Evolutionary conservation across 2,113 vertebrate species (phyloP).

Genomic region (Phalacrocorax carbo): DNA sequence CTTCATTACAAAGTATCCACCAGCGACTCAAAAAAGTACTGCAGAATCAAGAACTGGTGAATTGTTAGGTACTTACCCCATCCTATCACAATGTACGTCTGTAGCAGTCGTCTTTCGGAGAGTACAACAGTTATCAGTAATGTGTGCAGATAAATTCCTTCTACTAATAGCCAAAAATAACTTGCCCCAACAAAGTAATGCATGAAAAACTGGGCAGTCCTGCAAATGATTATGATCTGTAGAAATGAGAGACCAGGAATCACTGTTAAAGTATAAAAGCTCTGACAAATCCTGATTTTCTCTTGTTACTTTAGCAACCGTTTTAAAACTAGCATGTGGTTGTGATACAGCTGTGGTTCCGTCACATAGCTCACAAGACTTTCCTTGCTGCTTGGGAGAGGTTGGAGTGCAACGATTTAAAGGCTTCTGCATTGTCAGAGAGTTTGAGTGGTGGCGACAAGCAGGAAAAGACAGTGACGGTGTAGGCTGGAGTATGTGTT

Average conservation of each 20-base stretch:
- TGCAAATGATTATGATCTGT: slow-evolving; percentile 81
- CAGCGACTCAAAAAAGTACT: not conserved
- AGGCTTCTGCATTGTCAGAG: not conserved
- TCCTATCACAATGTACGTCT: slow-evolving; percentile 87
- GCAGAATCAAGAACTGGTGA: not conserved
- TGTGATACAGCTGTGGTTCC: not conserved
- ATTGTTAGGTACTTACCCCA: slow-evolving; percentile 81
- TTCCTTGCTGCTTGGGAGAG: not conserved
- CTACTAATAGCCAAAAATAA: slow-evolving; percentile 91
- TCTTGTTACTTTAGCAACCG: not conserved
- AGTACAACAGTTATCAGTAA: slow-evolving; percentile 85
- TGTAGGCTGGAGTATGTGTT: not conserved
- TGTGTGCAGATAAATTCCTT: slow-evolving; percentile 90
- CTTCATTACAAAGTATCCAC: not conserved
- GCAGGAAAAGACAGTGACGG: not conserved
- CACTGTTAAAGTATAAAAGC: not conserved
- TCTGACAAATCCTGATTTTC: not conserved
- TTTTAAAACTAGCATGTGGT: not conserved
- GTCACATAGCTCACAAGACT: not conserved
- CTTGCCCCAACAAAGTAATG: slow-evolving; percentile 93
- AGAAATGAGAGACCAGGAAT: not conserved
- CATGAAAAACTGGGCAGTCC: slow-evolving; percentile 83
- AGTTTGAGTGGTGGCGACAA: not conserved
- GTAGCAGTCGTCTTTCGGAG: slow-evolving; percentile 83
- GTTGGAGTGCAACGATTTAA: not conserved